A percentile compares a stretch with the other conserved stretches of the same genome.
These are phyloP conservation scores for Aphrocallistes beatrix DNA, from an alignment of 37 sponge, comb jelly and placozoan genomes.

Conservation along the genomic window DNA sequence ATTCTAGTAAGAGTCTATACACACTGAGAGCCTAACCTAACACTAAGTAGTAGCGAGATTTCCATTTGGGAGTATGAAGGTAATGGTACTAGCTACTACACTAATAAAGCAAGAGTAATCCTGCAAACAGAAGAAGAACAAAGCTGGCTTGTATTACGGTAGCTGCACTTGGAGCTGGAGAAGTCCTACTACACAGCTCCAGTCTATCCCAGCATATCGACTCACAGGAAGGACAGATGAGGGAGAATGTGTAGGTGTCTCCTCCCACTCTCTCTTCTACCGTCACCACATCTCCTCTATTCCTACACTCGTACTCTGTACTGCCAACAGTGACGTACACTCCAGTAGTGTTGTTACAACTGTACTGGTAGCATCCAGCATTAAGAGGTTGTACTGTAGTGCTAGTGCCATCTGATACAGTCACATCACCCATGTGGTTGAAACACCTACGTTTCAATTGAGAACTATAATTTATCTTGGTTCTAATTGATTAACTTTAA, in stretches of 20 bases:
- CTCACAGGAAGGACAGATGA: neutral
- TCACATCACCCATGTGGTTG: neutral
- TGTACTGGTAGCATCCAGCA: neutral
- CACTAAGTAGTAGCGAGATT: too few species aligned
- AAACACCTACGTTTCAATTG: constrained; percentile 10
- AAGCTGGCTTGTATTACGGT: too few species aligned
- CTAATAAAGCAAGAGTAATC: too few species aligned
- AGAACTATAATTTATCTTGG: too few species aligned
- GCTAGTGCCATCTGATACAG: neutral
- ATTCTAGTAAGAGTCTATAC: too few species aligned
- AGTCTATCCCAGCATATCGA: neutral
- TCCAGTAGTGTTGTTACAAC: neutral
- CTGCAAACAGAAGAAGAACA: too few species aligned
- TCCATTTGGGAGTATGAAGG: too few species aligned
- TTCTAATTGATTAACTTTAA: too few species aligned
- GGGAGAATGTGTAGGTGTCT: neutral
- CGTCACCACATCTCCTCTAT: neutral
- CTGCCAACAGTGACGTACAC: neutral
- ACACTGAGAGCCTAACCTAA: too few species aligned
- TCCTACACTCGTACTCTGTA: neutral
- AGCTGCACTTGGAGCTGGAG: too few species aligned
- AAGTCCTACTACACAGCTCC: neutral
- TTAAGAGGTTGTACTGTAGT: neutral
- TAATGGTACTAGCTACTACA: too few species aligned
- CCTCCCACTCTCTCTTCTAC: neutral